A percentile compares a stretch with the other conserved stretches of the same genome.
phyloP scores from a whole-genome alignment of 92 coral and sea anemone genomes.

The Montipora capitata region DNA sequence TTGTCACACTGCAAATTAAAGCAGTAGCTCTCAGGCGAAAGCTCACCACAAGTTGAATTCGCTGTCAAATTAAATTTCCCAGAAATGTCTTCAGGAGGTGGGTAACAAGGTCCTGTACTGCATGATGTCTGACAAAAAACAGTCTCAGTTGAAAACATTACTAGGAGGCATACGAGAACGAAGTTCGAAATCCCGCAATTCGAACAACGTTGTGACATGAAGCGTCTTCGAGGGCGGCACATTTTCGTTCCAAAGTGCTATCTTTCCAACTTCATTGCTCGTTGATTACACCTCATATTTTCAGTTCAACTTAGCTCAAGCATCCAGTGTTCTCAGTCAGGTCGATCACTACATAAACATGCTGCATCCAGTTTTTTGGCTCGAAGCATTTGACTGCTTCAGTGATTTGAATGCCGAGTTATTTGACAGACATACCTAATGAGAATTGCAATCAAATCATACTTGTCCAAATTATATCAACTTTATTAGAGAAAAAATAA shows the following conservation, averaged over 20 bases:
- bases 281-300: conserved; percentile 11
- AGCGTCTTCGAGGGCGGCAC: conserved; percentile 19
- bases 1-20: conserved; percentile 53
- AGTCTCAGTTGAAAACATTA: conserved; percentile 47
- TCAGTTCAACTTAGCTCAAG: not conserved
- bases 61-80: conserved; percentile 72
- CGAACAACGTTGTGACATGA: conserved; percentile 25
- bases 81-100: conserved; percentile 71
- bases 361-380: not conserved
- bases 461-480: not conserved
- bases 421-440: conserved; percentile 12
- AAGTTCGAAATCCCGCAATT: conserved; percentile 63
- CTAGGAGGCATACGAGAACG: conserved; percentile 37
- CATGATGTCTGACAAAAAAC: conserved; percentile 65
- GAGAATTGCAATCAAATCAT: not conserved
- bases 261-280: conserved; percentile 11
- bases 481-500: not conserved
- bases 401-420: conserved; percentile 19
- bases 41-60: conserved; percentile 94
- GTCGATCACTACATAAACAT: not conserved
- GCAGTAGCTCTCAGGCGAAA: conserved; percentile 65
- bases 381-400: conserved; percentile 19
- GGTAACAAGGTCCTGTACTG: conserved; percentile 80
- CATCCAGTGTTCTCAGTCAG: not conserved
- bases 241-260: conserved; percentile 42